Percentiles rank a stretch among this genome's conserved stretches.
phyloP scores from a whole-genome alignment of 2,113 vertebrate genomes.

The Donacobius atricapilla region DNA sequence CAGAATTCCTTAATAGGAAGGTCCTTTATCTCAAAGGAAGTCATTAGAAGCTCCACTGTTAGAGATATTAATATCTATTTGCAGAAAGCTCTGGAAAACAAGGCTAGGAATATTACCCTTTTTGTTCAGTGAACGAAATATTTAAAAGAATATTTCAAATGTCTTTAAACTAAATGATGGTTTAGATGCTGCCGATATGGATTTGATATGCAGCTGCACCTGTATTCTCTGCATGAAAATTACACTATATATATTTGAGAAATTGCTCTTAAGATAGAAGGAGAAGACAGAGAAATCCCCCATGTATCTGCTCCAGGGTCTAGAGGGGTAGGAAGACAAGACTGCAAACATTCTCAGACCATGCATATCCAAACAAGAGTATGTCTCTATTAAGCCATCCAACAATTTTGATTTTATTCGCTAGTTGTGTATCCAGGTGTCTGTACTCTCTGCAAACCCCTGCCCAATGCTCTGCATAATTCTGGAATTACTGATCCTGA shows the following conservation, averaged over 20 bases:
- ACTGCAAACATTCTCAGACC: neutral
- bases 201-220: neutral
- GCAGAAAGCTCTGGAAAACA: neutral
- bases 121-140: neutral
- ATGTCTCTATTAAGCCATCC: neutral
- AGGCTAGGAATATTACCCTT: neutral
- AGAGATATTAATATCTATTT: neutral
- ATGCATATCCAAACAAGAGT: neutral
- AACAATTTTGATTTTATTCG: neutral
- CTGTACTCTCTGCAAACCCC: neutral
- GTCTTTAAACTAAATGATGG: neutral
- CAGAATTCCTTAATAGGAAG: neutral
- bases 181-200: neutral
- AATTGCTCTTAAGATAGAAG: neutral
- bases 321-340: neutral
- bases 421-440: neutral
- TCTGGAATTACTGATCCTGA: neutral
- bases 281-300: neutral
- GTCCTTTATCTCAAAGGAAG: neutral
- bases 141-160: neutral
- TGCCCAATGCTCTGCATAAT: neutral
- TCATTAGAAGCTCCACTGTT: neutral
- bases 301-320: neutral
- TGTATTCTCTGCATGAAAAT: neutral
- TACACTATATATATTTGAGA: neutral